Conservation (phyloP, 2,113 vertebrate genomes). For the Hypocryptadius cinnamomeus region DNA sequence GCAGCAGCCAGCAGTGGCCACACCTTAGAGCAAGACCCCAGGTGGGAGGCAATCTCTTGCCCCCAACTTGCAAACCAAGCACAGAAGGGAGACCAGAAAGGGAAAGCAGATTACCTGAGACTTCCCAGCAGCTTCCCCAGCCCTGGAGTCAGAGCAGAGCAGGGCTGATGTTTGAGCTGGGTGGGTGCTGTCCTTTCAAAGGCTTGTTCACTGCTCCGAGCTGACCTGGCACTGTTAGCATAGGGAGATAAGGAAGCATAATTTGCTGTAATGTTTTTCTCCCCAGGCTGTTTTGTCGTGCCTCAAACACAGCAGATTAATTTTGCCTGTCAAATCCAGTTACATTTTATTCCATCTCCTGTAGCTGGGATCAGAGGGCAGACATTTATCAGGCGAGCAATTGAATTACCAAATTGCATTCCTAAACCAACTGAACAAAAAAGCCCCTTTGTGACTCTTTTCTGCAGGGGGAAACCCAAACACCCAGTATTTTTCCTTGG, state of each 20-base stretch:
- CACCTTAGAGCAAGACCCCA: background rate
- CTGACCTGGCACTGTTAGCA: background rate
- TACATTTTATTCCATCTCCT: constrained; percentile 42
- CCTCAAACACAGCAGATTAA: constrained; percentile 23
- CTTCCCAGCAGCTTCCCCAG: background rate
- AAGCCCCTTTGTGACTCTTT: background rate
- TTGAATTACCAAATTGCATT: constrained; percentile 40
- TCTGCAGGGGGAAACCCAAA: background rate
- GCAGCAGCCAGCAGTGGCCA: accelerated
- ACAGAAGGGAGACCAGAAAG: background rate
- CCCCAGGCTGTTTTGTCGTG: constrained; percentile 2
- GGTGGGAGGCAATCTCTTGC: background rate
- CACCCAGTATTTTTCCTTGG: background rate
- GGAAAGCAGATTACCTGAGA: background rate
- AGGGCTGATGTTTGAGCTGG: background rate
- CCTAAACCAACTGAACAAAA: constrained; percentile 8
- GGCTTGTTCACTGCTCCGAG: background rate
- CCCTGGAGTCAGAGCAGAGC: background rate
- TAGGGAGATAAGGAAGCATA: constrained; percentile 31
- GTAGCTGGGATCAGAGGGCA: constrained; percentile 45
- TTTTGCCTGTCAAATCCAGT: constrained; percentile 55
- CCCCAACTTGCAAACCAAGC: background rate
- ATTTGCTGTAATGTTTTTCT: constrained; percentile 47
- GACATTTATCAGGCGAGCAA: constrained; percentile 49
- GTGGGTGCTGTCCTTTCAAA: background rate